Evolutionary conservation across 2,113 vertebrate genomes (phyloP).

Genomic region (Cyprinodon tularosa): DNA sequence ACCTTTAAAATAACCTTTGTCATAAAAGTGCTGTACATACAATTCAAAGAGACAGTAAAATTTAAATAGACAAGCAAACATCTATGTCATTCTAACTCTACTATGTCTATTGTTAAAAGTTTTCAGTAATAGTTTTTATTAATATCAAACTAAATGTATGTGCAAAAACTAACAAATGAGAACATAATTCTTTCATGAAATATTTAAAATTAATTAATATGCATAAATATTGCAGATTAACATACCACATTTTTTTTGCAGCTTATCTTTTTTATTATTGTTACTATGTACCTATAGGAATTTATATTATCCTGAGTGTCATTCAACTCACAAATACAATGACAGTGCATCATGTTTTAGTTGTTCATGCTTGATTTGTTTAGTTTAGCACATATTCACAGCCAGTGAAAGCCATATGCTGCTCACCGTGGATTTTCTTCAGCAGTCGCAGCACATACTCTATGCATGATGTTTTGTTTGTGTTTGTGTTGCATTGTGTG

Average conservation of each 20-base stretch:
- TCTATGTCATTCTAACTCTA: no score
- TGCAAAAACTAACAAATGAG: neutral
- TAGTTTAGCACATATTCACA: neutral
- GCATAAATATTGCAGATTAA: neutral
- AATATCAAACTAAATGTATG: no score
- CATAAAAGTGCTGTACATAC: no score
- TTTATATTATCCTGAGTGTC: neutral
- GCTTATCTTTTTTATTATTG: neutral
- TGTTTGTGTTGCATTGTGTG: constrained; percentile 23
- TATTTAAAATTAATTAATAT: neutral
- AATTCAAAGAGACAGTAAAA: no score
- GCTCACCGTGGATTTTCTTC: neutral
- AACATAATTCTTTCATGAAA: neutral
- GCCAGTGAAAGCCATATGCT: neutral
- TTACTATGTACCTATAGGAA: neutral
- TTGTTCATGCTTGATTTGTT: neutral
- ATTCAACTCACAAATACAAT: neutral
- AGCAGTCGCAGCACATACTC: constrained; percentile 3
- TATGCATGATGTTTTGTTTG: constrained; percentile 19
- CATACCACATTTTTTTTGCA: neutral
- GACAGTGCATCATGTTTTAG: neutral
- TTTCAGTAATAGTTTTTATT: no score
- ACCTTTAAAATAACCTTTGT: no score
- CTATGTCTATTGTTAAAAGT: no score
- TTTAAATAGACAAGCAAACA: no score